Base-by-base conservation (phyloP, 1,140 invertebrate genomes). In the Drosophila littoralis region DNA sequence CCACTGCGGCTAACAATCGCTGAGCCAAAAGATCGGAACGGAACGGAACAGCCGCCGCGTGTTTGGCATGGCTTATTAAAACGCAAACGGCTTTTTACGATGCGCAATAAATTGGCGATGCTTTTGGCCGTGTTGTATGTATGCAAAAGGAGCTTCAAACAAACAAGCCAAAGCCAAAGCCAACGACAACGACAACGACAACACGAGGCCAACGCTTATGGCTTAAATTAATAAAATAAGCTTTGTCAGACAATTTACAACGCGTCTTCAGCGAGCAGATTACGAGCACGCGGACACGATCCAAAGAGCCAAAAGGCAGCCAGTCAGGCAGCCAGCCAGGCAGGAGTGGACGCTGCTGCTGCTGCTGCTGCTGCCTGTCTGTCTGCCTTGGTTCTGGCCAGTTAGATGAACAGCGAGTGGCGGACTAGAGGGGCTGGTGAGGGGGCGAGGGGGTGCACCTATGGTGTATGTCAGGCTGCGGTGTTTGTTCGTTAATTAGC, bases 181-280 rank as follows among this genome's bases (percentile, higher is more conserved):
- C 66, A 77, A 78, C 63, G 64, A 10, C 38, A 65, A 55, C 57
- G 63, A 76, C 73, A 51, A 22, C 70, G 61, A 72, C 66, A 78
- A 78, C 59, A 64, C 75, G 76, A 82, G 79, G 79, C 68, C 70
- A 81, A 77, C 88, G 82, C 90, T 91, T 91, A 91, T 91, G 88
- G 88, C 83, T 91, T 91, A 91, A 90, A 90, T 91, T 91, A 91
- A 91, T 91, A 91, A 91, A 91, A 91, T 91, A 91, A 91, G 89
- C 89, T 91, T 91, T 91, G 89, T 91, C 89, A 91, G 89, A 89
- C 84, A 91, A 91, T 91, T 91, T 91, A 91, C 89, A 91, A 91
- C 85, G 89, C 89, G 90, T 91, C 84, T 91, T 91, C 89, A 91
- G 90, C 89, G 89, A 89, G 90, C 89, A 91, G 89, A 91, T 91